Base-by-base conservation (phyloP, 2,797 vertebrate genomes). In the Clarias platycephalus region DNA sequence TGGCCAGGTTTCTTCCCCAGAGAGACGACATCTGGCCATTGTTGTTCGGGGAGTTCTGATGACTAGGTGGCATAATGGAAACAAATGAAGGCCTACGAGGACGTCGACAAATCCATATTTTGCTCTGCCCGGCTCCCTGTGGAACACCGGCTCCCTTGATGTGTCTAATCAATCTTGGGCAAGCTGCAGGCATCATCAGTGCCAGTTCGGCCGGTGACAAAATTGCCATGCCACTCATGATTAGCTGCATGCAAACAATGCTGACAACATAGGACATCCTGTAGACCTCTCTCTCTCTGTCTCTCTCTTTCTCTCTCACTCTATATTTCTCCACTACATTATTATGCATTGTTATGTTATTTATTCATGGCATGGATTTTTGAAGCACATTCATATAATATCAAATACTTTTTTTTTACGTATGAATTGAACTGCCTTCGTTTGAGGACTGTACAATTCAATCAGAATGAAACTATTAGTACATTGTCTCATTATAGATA, bases 131-230 rank as follows among this genome's bases (percentile, higher is more conserved):
- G 60, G 81, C 82, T 89, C 88, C 87, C 86, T 83, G 80, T 86
- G 85, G 83, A 86, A 84, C 86, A 82, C 76, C 71, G 85, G 80
- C 86, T 88, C 74, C 77, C 88, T 87, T 90, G 88, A 91, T 89
- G 88, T 86, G 83, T 79, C 87, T 89, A 90, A 91, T 92, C 86
- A 91, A 91, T 91, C 91, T 89, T 84, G 76, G 79, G 80, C 82
- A 85, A 88, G 84, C 82, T 85, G 87, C 80, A 83, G 87, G 87
- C 88, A 83, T 88, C 84, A 83, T 88, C 86, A 85, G 86, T 83
- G 88, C 79, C 87, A 84, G 85, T 85, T 88, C 83, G 72, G 88
- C 83, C 58, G 67, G 71, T 84, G 88, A 86, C 87, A 86, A 85
- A 89, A 89, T 81, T 85, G 72, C 83, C 34, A 68, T 80, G 82